Evolutionary conservation across 2,113 vertebrate species (phyloP), one percentile per base, ranked within the genome.

Genomic region (Suncus etruscus): DNA sequence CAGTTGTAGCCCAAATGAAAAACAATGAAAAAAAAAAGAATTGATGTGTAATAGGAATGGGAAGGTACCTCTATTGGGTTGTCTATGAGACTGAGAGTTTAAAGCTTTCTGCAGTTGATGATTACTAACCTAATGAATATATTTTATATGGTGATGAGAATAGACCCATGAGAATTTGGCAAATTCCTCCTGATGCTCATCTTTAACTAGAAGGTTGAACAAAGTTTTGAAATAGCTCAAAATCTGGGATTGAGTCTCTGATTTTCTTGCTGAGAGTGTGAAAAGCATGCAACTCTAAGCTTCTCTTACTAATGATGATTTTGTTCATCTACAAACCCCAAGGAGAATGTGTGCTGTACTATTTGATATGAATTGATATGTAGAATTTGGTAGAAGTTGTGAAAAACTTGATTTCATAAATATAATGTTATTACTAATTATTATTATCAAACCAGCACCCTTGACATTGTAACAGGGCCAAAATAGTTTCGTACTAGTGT

Each of bases 261-360:
- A 20, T 69, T 63, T 94, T 75, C 63, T 82, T 50, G 10, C 32
- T 81, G 20, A 82, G 18, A 76, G 45, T 31, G 45, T 0, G 27
- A 25, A 72, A 24, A 20, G 20, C 24, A 50, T 0, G 12, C 45
- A 25, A 27, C 39, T 72, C 0, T 50, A 87, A 93, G 14, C 65
- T 75, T 61, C 50, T 54, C 29, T 63, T 27, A 20, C n/a, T 81
- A 70, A 91, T 47, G 61, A 91, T 18, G 8, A 72, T 90, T 20
- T 86, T 61, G 45, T 83, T 78, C 79, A 85, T 86, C 90, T 86
- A 39, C 79, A 80, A 88, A 86, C 29, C 66, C 47, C 83, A 68
- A 79, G 29, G 79, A 76, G n/a, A 68, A 72, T 29, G 63, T 12
- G n/a, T 11, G 32, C 16, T 83, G 29, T 47, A 29, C 24, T 47